phyloP scores from a whole-genome alignment of 2,797 vertebrate species.

The Percopsis omiscomaycus region DNA sequence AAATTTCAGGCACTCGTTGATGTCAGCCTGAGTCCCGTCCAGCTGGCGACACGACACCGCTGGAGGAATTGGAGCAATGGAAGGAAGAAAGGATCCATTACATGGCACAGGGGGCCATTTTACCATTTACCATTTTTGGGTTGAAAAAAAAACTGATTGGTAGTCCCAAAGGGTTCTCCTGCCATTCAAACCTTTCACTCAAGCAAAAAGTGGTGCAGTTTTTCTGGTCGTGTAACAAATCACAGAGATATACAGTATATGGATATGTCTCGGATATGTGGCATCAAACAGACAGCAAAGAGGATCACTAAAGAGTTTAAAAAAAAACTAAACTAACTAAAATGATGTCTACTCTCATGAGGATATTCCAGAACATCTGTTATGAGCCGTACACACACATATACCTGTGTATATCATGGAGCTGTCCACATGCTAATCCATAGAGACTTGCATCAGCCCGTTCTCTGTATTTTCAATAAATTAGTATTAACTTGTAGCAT shows the following conservation, averaged over 20 bases:
- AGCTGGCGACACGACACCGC: conserved; percentile 95
- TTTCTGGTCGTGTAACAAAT: too few relatives aligned
- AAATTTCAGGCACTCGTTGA: conserved; percentile 86
- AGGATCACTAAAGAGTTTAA: conserved; percentile 16
- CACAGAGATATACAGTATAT: too few relatives aligned
- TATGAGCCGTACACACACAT: conserved; percentile 17
- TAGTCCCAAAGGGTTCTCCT: not conserved
- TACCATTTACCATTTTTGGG: conserved; percentile 13
- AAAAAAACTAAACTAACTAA: conserved; percentile 21
- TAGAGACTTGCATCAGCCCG: conserved; percentile 37
- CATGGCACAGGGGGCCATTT: not conserved
- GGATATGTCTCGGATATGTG: not conserved
- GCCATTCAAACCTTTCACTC: too few relatives aligned
- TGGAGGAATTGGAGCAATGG: conserved; percentile 64
- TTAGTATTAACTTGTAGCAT: conserved; percentile 36
- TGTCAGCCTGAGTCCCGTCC: conserved; percentile 88
- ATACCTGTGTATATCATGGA: conserved; percentile 16
- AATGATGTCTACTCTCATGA: conserved; percentile 20
- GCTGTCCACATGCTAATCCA: conserved; percentile 38
- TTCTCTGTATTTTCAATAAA: conserved; percentile 55
- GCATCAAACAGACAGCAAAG: conserved; percentile 13
- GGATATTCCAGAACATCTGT: conserved; percentile 8
- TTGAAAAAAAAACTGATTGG: conserved; percentile 5
- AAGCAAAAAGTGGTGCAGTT: too few relatives aligned
- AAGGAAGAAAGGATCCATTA: conserved; percentile 27